Evolutionary conservation across 2,113 vertebrate species (phyloP), one percentile per base, ranked within the genome.

Genomic region (Ceyx melanurus): DNA sequence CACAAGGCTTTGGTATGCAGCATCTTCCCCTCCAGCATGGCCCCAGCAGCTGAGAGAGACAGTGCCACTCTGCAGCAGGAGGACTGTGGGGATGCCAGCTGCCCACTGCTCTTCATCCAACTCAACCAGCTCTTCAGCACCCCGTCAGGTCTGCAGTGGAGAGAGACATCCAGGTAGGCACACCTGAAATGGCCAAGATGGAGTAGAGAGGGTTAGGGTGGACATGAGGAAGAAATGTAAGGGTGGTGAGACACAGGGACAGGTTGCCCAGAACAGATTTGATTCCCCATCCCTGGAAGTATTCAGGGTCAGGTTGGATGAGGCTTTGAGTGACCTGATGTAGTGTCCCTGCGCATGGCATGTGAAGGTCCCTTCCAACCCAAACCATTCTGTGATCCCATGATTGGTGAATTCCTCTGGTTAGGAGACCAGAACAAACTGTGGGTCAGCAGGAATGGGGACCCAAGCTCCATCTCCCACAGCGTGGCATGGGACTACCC

Each of bases 141-240:
- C 51, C 88, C 97, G 0, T 82, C 88, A 1, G 97, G 94, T 8
- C 71, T 86, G 54, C 73, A 96, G 62, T 98, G 98, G 98, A 97
- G 92, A 86, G 97, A 98, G 91, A 97, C 61, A 1, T 96, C 97
- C 96, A 98, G 98, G 98, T 98, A 95, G 60, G 97, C 37, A n/a
- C 1, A 1, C 5, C 61, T 26, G 66, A 9, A 13, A 90, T 53
- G 82, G n/a, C 19, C 31, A 25, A 37, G 37, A 37, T 37, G 37
- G 37, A 37, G 37, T 10, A 37, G 37, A 37, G 37, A 37, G 37
- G 4, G 7, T 20, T 46, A n/a, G 31, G 3, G 5, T 23, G 48
- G 56, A 19, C 40, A 46, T 6, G 3, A 4, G 40, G 4, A 54
- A 86, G 83, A 40, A 78, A 56, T 29, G 12, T 56, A 22, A 21